A percentile compares a stretch with the other conserved stretches of the same genome.
Conservation (phyloP, 2,797 vertebrate genomes). For the Pangasius macronema region DNA sequence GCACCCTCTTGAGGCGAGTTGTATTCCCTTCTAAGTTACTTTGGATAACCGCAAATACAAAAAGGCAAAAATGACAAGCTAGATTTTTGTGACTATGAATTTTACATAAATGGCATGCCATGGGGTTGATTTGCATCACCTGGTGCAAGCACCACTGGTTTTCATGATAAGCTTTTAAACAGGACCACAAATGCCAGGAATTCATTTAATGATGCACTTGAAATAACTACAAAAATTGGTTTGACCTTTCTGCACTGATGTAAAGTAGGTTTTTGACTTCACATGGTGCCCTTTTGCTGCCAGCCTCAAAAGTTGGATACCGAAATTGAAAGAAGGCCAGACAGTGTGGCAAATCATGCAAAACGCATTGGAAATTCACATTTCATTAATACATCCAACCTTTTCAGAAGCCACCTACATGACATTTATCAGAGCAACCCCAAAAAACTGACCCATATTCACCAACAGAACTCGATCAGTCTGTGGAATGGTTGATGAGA, state of each 20-base stretch:
- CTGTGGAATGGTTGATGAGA: conserved; percentile 2
- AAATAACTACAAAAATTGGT: conserved; percentile 34
- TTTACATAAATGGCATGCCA: not conserved
- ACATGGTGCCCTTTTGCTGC: conserved; percentile 52
- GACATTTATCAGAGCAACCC: conserved; percentile 49
- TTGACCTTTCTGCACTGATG: conserved; percentile 38
- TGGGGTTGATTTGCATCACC: not conserved
- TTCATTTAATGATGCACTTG: conserved; percentile 31
- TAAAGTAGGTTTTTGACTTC: conserved; percentile 30
- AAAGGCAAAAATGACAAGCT: not conserved
- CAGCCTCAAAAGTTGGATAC: conserved; percentile 37
- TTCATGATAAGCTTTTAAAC: conserved; percentile 17
- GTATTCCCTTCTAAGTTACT: not conserved
- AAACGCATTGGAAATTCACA: conserved; percentile 44
- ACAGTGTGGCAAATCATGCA: conserved; percentile 49
- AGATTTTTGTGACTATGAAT: not conserved
- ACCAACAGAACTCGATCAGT: conserved; percentile 30
- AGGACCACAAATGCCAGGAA: conserved; percentile 21
- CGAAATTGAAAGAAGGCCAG: conserved; percentile 29
- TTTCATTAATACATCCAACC: conserved; percentile 57
- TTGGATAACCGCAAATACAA: not conserved
- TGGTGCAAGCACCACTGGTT: not conserved
- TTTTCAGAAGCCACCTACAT: conserved; percentile 47
- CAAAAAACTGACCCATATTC: conserved; percentile 36
- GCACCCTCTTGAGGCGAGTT: not conserved